Evolutionary conservation across 2,113 vertebrate genomes (phyloP), one percentile per base, ranked within the genome.

Genomic region (Cephalopterus ornatus): DNA sequence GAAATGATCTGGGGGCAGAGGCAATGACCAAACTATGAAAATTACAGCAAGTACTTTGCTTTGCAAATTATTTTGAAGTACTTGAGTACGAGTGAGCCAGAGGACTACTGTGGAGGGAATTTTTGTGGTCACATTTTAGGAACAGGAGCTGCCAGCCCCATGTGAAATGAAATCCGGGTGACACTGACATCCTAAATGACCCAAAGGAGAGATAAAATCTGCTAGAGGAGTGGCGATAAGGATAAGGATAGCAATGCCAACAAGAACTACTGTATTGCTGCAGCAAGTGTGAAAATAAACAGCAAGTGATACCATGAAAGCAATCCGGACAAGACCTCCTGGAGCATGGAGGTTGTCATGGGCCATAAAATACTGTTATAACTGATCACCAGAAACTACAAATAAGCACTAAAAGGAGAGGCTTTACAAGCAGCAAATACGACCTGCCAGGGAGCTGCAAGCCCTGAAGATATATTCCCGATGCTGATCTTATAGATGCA

Each of bases 311-410:
- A 20, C 7, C 30, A 7, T 2, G 22, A 56, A 44, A 86, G 46
- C 50, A 23, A 37, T 0, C 0, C 2, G 11, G 50, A 49, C 72
- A n/a, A 68, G 55, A 46, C 11, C 14, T 62, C 52, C 50, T 6
- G 16, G 44, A 79, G 17, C 53, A 9, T 0, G 1, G 41, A 37
- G 39, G 6, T 2, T 81, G 35, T 24, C 47, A 23, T 32, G 8
- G 6, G 32, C 42, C 24, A 7, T n/a, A 26, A 70, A 86, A 12
- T 0, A 4, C 41, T 65, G 41, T 27, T 68, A 41, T 65, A 83
- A 59, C 6, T 1, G 2, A 32, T 35, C 13, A 16, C 3, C 39
- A 62, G 75, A 26, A 83, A n/a, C 27, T 47, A 37, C 27, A 79
- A 72, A 59, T 9, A 30, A 49, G 33, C 59, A 7, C 32, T 28